A percentile compares a stretch with the other conserved stretches of the same genome.
Conservation (phyloP, 2,113 vertebrate species). For the Kobus ellipsiprymnus region DNA sequence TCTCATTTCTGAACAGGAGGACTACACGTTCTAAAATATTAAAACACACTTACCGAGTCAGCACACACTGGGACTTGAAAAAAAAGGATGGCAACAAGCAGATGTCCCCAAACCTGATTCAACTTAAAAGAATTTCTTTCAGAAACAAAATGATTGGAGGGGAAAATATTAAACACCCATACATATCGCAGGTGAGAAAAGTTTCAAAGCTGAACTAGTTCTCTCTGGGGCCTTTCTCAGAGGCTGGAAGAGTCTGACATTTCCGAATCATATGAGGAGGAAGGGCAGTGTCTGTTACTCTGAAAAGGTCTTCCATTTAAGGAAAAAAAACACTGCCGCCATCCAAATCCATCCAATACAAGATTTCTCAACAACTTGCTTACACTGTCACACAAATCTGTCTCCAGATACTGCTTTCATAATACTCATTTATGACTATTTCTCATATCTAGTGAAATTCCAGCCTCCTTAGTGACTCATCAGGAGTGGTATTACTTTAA, state of each 20-base stretch:
- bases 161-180: neutral
- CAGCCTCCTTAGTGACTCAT: neutral
- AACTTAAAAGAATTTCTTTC: neutral
- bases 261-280: neutral
- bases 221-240: neutral
- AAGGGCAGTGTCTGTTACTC: neutral
- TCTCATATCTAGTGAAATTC: neutral
- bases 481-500: neutral
- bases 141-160: neutral
- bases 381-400: neutral
- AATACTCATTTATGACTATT: neutral
- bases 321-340: neutral
- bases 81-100: neutral
- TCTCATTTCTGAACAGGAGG: constrained; percentile 60
- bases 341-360: neutral
- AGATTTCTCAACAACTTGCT: neutral
- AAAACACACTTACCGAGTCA: neutral
- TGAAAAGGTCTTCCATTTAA: neutral
- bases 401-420: neutral
- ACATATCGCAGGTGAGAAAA: neutral
- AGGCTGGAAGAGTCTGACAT: neutral
- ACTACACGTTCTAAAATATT: constrained; percentile 63
- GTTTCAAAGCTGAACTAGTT: neutral
- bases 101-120: neutral
- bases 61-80: neutral